Evolutionary conservation across 2,797 vertebrate genomes (phyloP).

Genomic region (Hirundo rustica): DNA sequence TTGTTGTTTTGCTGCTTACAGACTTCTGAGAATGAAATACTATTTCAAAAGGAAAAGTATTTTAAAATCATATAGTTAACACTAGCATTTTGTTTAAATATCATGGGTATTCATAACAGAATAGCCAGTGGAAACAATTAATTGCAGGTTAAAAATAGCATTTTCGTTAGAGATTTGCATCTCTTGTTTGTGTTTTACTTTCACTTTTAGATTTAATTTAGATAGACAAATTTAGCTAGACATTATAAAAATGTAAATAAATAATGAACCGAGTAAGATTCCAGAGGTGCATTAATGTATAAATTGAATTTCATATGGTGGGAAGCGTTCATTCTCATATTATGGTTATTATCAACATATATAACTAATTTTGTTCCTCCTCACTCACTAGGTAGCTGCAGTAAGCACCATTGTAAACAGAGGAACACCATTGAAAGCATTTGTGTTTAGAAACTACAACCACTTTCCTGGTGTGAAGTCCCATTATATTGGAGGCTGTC

Average conservation of each 20-base stretch:
- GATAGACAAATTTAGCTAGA: neutral
- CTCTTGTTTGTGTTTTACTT: neutral
- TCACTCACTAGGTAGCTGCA: conserved; percentile 85
- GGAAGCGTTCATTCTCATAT: neutral
- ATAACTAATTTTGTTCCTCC: neutral
- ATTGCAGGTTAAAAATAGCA: neutral
- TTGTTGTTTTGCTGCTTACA: neutral
- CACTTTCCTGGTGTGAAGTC: conserved; percentile 89
- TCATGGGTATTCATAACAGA: neutral
- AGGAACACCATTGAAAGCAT: conserved; percentile 90
- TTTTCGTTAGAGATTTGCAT: neutral
- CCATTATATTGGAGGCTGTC: conserved; percentile 87
- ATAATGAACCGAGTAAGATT: neutral
- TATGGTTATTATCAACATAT: neutral
- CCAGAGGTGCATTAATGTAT: neutral
- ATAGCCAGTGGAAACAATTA: neutral
- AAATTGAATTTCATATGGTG: neutral
- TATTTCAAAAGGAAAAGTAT: neutral
- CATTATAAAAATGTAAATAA: neutral
- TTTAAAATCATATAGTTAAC: neutral
- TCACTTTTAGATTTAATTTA: neutral
- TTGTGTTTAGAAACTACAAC: conserved; percentile 97
- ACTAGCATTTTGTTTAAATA: neutral
- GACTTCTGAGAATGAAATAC: neutral
- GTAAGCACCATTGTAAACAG: conserved; percentile 94